Evolutionary conservation across 2,113 vertebrate species (phyloP), one percentile per base, ranked within the genome.

Genomic region (Mugil cephalus): DNA sequence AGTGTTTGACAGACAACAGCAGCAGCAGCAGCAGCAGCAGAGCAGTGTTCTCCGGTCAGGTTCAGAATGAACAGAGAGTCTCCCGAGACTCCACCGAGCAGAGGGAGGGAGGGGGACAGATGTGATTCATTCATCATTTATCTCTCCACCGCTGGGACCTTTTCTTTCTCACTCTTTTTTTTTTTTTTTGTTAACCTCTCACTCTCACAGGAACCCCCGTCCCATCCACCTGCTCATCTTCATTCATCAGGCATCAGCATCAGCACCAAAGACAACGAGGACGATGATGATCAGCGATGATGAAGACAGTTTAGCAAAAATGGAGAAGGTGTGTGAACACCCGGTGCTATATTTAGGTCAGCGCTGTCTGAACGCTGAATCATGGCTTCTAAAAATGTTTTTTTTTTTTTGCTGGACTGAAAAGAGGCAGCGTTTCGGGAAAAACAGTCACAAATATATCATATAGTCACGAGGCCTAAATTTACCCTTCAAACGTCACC

Each of bases 61-160:
- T 74, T 74, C 48, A 30, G 24, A 39, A 55, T 80, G 51, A 82
- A 17, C 1, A 2, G 51, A 48, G 4, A 48, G 4, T 64, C 88
- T 55, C 80, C 45, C 2, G 85, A 87, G 85, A 81, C 40, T 59
- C 45, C 9, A 10, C 59, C 17, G 62, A 63, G 53, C 62, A 36
- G 64, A 47, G 58, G 35, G 62, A 42, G n/a, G 45, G 34, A 75
- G 38, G 21, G 56, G 79, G 69, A 74, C 89, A 89, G 82, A 89
- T 91, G 90, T 6, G 43, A 80, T 82, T 86, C 84, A 84, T 91
- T 92, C 58, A 92, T 91, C 81, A 91, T 92, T 92, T 79, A 90
- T 92, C 79, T 92, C 79, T 86, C 79, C 72, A 83, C 77, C 64
- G 11, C 38, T 50, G 73, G 34, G 69, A 65, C 55, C 39, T 18